A percentile compares a stretch with the other conserved stretches of the same genome.
phyloP scores from a whole-genome alignment of 1,140 invertebrate species.

The Apis mellifera region DNA sequence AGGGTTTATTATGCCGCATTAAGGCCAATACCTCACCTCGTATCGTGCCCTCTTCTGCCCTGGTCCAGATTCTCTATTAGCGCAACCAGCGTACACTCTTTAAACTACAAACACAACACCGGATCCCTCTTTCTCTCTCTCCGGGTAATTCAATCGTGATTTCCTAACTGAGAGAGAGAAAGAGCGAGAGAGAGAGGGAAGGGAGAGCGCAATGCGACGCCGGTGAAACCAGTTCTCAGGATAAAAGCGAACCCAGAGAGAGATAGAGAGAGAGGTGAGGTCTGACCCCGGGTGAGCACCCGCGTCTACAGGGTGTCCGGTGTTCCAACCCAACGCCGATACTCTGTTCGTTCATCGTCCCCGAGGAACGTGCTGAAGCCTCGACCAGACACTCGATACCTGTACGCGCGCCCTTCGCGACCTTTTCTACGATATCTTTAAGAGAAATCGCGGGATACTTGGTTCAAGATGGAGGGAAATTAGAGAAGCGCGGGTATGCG shows the following conservation, averaged over 20 bases:
- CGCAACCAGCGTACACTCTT: neutral
- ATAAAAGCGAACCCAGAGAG: conserved; percentile 49
- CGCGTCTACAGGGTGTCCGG: conserved; percentile 49
- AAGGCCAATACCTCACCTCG: conserved; percentile 51
- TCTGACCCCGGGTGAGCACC: conserved; percentile 49
- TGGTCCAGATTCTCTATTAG: conserved; percentile 53
- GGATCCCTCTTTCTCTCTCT: conserved; percentile 19
- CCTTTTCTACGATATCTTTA: neutral
- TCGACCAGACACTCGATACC: neutral
- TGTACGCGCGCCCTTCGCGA: neutral
- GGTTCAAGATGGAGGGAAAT: neutral
- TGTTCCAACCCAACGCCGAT: neutral
- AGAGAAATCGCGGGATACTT: neutral
- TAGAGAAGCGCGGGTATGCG: neutral
- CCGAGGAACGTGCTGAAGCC: neutral
- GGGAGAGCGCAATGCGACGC: conserved; percentile 55
- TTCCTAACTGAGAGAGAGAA: conserved; percentile 7
- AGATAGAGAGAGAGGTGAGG: conserved; percentile 5
- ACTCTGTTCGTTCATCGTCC: neutral
- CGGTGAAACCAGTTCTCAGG: conserved; percentile 62
- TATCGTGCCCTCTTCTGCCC: neutral
- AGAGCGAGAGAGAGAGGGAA: neutral
- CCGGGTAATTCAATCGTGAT: conserved; percentile 60
- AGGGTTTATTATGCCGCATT: conserved; percentile 48
- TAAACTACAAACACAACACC: neutral